A percentile compares a stretch with the other conserved stretches of the same genome.
Conservation (phyloP, 2,797 vertebrate genomes). For the Acrossocheilus fasciatus region DNA sequence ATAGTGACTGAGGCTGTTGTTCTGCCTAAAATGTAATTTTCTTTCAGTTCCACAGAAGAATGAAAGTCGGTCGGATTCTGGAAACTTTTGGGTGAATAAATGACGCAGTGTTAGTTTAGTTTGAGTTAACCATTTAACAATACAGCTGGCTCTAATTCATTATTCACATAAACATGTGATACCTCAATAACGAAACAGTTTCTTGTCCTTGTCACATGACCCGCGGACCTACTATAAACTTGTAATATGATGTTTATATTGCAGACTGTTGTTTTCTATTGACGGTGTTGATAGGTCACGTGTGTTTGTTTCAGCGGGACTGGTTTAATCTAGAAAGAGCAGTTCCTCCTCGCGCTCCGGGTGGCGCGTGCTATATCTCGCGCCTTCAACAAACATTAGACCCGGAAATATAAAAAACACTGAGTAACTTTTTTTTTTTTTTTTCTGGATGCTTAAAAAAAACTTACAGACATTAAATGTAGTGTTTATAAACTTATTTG, state of each 20-base stretch:
- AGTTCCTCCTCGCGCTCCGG: slow-evolving; percentile 24
- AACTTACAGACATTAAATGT: not conserved
- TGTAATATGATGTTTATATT: not conserved
- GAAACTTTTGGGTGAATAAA: slow-evolving; percentile 3
- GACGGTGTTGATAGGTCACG: not conserved
- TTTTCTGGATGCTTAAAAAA: no score
- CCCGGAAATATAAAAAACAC: slow-evolving; percentile 10
- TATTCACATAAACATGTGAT: not conserved
- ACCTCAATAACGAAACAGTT: not conserved
- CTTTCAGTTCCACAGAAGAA: not conserved
- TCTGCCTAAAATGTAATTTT: not conserved
- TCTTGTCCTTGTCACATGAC: not conserved
- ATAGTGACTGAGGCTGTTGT: not conserved
- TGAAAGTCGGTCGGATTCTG: not conserved
- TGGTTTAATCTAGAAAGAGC: slow-evolving; percentile 37
- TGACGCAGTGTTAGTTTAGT: not conserved
- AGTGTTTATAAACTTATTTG: not conserved
- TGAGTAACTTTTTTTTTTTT: not conserved
- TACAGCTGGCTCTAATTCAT: not conserved
- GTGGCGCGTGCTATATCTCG: not conserved
- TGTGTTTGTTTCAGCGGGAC: not conserved
- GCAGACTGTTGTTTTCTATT: not conserved
- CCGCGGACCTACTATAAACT: not conserved
- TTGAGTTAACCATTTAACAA: not conserved
- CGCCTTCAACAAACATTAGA: slow-evolving; percentile 5